Evolutionary conservation across 2,113 vertebrate genomes (phyloP), one percentile per base, ranked within the genome.

Genomic region (Ceratotherium simum): DNA sequence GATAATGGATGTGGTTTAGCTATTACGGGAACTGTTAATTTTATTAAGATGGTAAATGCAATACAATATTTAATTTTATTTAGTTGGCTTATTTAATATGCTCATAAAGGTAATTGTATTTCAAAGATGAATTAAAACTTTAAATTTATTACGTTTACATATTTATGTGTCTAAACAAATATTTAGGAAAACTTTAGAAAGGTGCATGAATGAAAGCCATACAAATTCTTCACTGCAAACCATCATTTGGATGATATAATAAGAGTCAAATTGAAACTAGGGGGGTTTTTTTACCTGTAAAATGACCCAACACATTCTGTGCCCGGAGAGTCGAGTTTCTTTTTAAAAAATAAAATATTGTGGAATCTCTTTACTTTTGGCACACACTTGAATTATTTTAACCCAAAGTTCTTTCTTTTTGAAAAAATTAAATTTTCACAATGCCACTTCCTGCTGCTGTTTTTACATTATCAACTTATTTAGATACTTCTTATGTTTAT

Each of bases 121-220:
- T 89, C 73, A 64, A 89, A 89, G 67, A n/a, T 73, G 36, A 80
- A 94, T 62, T 94, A 54, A 54, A 81, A 64, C 33, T 72, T 31
- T 60, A 33, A 39, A 81, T 81, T 51, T 36, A 48, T 33, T 76
- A 72, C 17, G 27, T 51, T 88, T 62, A 81, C 9, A 81, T 10
- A 58, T 54, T 29, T 54, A 18, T 1, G 51, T 25, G 42, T 60
- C 31, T 73, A 54, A 94, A 80, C 31, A 88, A 81, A 36, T 48
- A 65, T 73, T 81, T 89, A 51, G 46, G n/a, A 73, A 64, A 42
- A 27, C 86, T 78, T 93, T 78, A 69, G 46, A 78, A 79, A 86
- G 83, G 16, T n/a, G 36, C 20, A 72, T 73, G 72, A 36, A 14
- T 60, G 64, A 46, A 82, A 82, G 51, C 31, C 67, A 72, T 20